A percentile compares a stretch with the other conserved stretches of the same genome.
These are phyloP conservation scores for Sebastes alutus DNA, from an alignment of 2,797 vertebrate genomes.

Conservation along the genomic window DNA sequence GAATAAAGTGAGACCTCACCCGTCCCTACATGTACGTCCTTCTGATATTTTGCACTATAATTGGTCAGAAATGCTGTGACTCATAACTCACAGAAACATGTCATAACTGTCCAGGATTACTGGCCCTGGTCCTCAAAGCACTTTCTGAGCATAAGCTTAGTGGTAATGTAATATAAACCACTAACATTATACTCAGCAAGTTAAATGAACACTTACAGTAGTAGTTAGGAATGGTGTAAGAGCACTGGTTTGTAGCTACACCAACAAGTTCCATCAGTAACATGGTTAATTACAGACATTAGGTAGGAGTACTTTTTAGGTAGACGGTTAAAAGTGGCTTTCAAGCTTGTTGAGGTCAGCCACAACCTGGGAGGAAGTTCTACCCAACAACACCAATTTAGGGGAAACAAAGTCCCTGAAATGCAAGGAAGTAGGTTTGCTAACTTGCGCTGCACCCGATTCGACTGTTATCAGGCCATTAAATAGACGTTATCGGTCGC, in stretches of 20 bases:
- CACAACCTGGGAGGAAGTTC: too few relatives aligned
- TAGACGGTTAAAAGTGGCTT: too few relatives aligned
- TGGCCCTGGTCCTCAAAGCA: not conserved
- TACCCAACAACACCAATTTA: too few relatives aligned
- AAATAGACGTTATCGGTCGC: too few relatives aligned
- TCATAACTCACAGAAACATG: not conserved
- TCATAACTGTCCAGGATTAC: not conserved
- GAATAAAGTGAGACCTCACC: not conserved
- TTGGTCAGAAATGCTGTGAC: not conserved
- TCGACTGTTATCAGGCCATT: too few relatives aligned
- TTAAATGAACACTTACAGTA: not conserved
- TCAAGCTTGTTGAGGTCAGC: too few relatives aligned
- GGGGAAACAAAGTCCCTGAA: too few relatives aligned
- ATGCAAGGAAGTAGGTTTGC: too few relatives aligned
- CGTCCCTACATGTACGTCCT: not conserved
- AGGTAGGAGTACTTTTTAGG: not conserved
- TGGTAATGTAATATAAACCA: not conserved
- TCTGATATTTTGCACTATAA: slow-evolving; percentile 2
- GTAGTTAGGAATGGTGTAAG: not conserved
- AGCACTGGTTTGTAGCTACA: too few relatives aligned
- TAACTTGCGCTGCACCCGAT: too few relatives aligned
- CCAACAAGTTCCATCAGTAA: too few relatives aligned
- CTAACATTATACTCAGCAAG: not conserved
- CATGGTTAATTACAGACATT: too few relatives aligned
- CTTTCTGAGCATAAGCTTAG: not conserved